Percentiles rank a stretch among this genome's conserved stretches.
Evolutionary conservation across 2,888 invertebrate genomes (phyloP).

Genomic region (Anthophora plumipes): DNA sequence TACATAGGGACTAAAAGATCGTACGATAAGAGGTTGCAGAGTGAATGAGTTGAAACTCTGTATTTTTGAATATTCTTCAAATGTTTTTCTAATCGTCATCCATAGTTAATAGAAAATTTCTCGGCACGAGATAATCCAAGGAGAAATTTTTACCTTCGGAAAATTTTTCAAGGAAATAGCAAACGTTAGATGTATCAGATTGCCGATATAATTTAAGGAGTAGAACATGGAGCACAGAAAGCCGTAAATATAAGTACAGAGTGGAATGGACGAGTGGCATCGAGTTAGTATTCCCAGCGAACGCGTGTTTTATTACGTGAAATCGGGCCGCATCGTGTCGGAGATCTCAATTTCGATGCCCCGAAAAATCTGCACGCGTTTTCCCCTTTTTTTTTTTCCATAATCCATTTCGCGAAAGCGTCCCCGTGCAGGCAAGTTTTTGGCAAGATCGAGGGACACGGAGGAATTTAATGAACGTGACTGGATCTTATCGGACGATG

Average conservation of each 20-base stretch:
- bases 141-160: too few relatives aligned
- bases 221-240: too few relatives aligned
- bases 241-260: not conserved
- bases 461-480: constrained; percentile 73
- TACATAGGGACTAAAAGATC: too few relatives aligned
- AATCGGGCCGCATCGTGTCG: constrained; percentile 56
- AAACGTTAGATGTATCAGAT: not conserved
- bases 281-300: constrained; percentile 18
- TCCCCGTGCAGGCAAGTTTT: constrained; percentile 54
- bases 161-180: not conserved
- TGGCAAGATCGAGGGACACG: constrained; percentile 66
- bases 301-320: constrained; percentile 44
- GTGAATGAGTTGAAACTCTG: too few relatives aligned
- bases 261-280: not conserved
- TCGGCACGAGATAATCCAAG: too few relatives aligned
- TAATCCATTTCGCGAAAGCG: constrained; percentile 62
- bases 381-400: constrained; percentile 56
- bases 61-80: too few relatives aligned
- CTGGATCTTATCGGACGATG: constrained; percentile 67
- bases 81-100: too few relatives aligned
- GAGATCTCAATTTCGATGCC: constrained; percentile 58
- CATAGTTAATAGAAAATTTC: too few relatives aligned
- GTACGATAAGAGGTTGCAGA: too few relatives aligned
- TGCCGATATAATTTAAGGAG: not conserved
- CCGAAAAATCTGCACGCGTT: constrained; percentile 64